A percentile compares a stretch with the other conserved stretches of the same genome.
Evolutionary conservation across 2,113 vertebrate species (phyloP).

Genomic region (Dolichotis patagonum): DNA sequence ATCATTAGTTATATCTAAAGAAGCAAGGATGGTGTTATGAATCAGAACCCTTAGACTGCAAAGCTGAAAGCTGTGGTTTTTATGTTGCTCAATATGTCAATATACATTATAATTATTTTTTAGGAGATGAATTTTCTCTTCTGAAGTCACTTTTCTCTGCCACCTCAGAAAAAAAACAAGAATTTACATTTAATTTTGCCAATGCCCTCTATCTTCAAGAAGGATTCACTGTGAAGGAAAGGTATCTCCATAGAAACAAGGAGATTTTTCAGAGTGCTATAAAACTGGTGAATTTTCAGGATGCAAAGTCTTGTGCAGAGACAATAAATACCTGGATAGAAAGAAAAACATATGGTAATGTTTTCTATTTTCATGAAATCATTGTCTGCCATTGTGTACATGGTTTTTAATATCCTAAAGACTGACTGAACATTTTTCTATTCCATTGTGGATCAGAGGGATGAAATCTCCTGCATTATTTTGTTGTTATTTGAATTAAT

Average conservation of each 20-base stretch:
- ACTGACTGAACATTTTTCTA: conserved; percentile 64
- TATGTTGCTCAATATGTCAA: conserved; percentile 71
- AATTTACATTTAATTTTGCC: conserved; percentile 89
- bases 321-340: conserved; percentile 89
- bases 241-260: conserved; percentile 90
- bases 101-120: conserved; percentile 76
- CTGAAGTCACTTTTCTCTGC: conserved; percentile 84
- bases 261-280: conserved; percentile 86
- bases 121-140: conserved; percentile 81
- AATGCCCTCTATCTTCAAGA: conserved; percentile 90
- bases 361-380: conserved; percentile 72
- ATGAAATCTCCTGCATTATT: not conserved
- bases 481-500: not conserved
- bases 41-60: conserved; percentile 43
- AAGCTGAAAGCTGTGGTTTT: conserved; percentile 69
- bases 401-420: conserved; percentile 60
- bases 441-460: conserved; percentile 35
- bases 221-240: conserved; percentile 87
- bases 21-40: conserved; percentile 30
- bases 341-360: conserved; percentile 91
- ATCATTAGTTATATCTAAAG: not conserved
- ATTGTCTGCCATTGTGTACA: conserved; percentile 72
- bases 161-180: conserved; percentile 78
- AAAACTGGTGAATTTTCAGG: conserved; percentile 89
- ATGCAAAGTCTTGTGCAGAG: conserved; percentile 85